A percentile compares a stretch with the other conserved stretches of the same genome.
Conservation (phyloP, 2,113 vertebrate species). For the Bos indicus region DNA sequence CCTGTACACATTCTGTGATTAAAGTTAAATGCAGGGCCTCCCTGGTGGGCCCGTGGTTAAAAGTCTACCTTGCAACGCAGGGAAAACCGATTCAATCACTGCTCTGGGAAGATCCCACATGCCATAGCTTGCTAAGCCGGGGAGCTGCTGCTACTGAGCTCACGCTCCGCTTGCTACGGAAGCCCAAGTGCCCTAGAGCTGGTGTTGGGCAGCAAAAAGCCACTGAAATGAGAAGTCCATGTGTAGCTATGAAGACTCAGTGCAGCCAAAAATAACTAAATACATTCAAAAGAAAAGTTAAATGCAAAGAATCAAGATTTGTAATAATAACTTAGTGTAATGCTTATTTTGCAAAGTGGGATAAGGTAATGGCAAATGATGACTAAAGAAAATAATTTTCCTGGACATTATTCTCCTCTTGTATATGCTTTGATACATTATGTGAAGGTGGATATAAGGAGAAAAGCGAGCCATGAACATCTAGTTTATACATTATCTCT, state of each 20-base stretch:
- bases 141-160: background rate
- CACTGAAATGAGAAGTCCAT: background rate
- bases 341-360: background rate
- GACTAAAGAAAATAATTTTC: constrained; percentile 14
- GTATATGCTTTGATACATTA: background rate
- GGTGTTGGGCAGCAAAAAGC: background rate
- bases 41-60: background rate
- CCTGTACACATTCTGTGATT: background rate
- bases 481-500: background rate
- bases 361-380: background rate
- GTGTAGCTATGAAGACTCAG: background rate
- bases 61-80: background rate
- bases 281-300: background rate
- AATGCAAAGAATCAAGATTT: constrained; percentile 26
- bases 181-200: background rate
- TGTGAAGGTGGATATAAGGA: background rate
- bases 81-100: background rate
- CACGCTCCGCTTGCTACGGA: fast-evolving
- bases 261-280: background rate
- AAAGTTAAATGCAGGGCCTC: background rate
- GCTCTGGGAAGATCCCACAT: background rate
- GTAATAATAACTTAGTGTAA: background rate
- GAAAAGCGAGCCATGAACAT: background rate
- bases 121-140: background rate
- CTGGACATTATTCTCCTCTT: background rate